Base-by-base conservation (phyloP, 2,113 vertebrate species). In the Stegostoma tigrinum region DNA sequence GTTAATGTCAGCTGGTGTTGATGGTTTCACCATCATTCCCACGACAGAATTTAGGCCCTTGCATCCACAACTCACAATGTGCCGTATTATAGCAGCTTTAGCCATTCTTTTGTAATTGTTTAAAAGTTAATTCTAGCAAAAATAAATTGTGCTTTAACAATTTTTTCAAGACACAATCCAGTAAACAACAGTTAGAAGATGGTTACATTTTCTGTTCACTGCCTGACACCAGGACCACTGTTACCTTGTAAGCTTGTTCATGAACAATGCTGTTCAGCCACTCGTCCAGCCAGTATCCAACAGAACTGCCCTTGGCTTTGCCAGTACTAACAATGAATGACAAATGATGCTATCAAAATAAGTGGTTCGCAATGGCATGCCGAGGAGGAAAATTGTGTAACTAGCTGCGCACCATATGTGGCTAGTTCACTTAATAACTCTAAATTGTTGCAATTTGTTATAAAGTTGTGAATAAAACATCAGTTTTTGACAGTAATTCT, bases 331-430 rank as follows among this genome's bases (percentile, higher is more conserved):
- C 98, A 98, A 97, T 97, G 97, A 98, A 99, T 95, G 98, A 99
- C 98, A 98, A 99, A 99, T 98, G 98, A 98, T 97, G 98, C 98
- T 97, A 98, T 99, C 98, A 98, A 97, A 98, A 98, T 97, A 98
- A 99, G 98, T 98, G 98, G 98, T 98, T 98, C 98, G 97, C 98
- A 99, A 99, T 98, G 98, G 98, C 97, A 98, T 98, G 96, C 97
- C 98, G 98, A 97, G 98, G 98, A 97, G 97, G 97, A 97, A 97
- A 95, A 97, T 97, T 85, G 96, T 96, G 95, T 95, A 97, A 96
- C 96, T 97, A 97, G 97, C 98, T 98, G 97, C 97, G 97, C 97
- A 98, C 98, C 98, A 98, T 97, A 98, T 99, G 98, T 98, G 98
- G 94, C 94, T 68, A 72, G 94, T 95, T 70, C 94, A 72, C 94